phyloP scores from a whole-genome alignment of 2,797 vertebrate species.

The Fistularia commersonii region DNA sequence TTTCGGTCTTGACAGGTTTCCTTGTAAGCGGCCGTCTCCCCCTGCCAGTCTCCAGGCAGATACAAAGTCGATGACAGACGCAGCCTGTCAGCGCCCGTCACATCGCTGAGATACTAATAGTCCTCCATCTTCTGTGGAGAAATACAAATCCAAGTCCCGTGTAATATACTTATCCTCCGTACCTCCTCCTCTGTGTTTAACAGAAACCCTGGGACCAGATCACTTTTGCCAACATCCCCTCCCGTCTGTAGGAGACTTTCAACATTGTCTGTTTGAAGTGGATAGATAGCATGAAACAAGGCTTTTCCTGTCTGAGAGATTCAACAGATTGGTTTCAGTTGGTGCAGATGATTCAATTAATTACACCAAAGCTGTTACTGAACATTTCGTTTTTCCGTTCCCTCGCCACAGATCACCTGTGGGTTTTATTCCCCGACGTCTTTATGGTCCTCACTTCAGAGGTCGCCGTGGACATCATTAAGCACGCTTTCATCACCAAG shows the following conservation, averaged over 20 bases:
- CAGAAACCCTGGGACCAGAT: slow-evolving; percentile 4
- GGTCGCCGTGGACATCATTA: slow-evolving; percentile 91
- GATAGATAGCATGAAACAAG: too few species aligned
- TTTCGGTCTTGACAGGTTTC: slow-evolving; percentile 35
- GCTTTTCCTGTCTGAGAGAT: too few species aligned
- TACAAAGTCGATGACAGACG: slow-evolving; percentile 40
- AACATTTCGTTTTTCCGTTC: background rate
- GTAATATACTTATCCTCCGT: slow-evolving; percentile 9
- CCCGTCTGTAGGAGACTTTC: too few species aligned
- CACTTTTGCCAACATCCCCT: background rate
- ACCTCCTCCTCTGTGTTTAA: slow-evolving; percentile 1
- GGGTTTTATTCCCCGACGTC: slow-evolving; percentile 94
- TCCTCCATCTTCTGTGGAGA: background rate
- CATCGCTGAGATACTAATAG: slow-evolving; percentile 13
- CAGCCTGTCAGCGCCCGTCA: slow-evolving; percentile 32
- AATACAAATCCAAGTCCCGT: slow-evolving; percentile 4
- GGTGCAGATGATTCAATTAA: too few species aligned
- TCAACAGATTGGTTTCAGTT: too few species aligned
- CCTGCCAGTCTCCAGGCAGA: slow-evolving; percentile 33
- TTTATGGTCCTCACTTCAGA: slow-evolving; percentile 94
- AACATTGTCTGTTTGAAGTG: too few species aligned
- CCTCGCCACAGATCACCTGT: slow-evolving; percentile 84
- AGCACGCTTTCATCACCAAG: slow-evolving; percentile 98
- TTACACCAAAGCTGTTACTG: background rate
- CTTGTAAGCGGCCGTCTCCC: slow-evolving; percentile 39